phyloP scores from a whole-genome alignment of 1,140 invertebrate species.

The Diorhabda sublineata region DNA sequence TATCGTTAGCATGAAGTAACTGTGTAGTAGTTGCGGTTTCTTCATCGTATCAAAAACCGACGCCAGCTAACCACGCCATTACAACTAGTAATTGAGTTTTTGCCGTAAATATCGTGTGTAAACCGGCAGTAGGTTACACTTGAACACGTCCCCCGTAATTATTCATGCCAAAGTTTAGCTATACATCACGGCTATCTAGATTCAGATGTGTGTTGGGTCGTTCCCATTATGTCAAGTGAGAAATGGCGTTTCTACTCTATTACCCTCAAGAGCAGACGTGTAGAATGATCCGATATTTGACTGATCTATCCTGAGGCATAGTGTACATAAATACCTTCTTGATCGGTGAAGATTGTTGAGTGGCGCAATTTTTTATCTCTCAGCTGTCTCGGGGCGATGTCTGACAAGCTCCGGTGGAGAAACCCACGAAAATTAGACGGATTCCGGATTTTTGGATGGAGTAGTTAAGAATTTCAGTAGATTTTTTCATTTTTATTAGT shows the following conservation, averaged over 20 bases:
- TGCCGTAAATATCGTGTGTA: background rate
- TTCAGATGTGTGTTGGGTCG: conserved; percentile 11
- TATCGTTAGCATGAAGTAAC: background rate
- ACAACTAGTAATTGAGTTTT: conserved; percentile 7
- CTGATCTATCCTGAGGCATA: background rate
- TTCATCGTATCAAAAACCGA: background rate
- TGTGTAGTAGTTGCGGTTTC: background rate
- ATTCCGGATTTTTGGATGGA: no score
- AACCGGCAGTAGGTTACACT: conserved; percentile 4
- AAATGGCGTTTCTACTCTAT: conserved; percentile 9
- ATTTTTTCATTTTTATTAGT: no score
- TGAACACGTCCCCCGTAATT: conserved; percentile 12
- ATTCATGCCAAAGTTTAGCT: conserved; percentile 14
- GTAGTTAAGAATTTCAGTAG: no score
- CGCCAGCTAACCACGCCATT: background rate
- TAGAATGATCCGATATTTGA: conserved; percentile 11
- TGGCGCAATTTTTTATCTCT: background rate
- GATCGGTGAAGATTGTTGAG: background rate
- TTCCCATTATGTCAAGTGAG: conserved; percentile 7
- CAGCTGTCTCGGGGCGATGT: no score
- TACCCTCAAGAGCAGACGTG: conserved; percentile 11
- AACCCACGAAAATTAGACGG: no score
- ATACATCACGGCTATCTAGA: conserved; percentile 16
- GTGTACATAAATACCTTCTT: conserved; percentile 3
- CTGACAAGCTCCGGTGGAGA: no score